A percentile compares a stretch with the other conserved stretches of the same genome.
These are phyloP conservation scores for Myotis daubentonii DNA, from an alignment of 2,797 vertebrate genomes.

Conservation along the genomic window DNA sequence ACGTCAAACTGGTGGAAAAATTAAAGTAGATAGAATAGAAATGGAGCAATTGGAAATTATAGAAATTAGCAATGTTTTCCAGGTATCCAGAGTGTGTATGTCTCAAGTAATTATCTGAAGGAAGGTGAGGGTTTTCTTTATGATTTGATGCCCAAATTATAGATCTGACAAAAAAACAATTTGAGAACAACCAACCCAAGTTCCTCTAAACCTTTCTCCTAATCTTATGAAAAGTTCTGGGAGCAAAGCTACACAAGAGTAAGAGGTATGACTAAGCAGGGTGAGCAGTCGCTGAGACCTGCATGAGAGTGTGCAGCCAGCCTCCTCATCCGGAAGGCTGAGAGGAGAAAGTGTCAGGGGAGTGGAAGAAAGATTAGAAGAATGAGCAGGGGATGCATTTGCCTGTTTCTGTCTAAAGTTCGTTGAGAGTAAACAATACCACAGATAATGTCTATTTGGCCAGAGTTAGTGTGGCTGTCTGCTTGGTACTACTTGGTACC, in stretches of 20 bases:
- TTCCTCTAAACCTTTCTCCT: not conserved
- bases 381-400: not conserved
- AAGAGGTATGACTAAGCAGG: not conserved
- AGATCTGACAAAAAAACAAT: not conserved
- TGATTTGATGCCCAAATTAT: not conserved
- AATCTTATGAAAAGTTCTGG: not conserved
- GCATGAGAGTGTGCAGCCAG: not conserved
- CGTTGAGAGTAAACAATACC: not conserved
- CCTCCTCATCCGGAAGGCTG: not conserved
- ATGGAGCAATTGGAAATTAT: not conserved
- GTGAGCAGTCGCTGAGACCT: too few relatives aligned
- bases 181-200: not conserved
- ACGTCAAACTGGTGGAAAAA: not conserved
- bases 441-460: not conserved
- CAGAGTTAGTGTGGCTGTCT: not conserved
- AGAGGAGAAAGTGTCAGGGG: not conserved
- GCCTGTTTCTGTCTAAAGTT: not conserved
- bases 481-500: not conserved
- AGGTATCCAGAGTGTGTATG: not conserved
- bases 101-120: not conserved
- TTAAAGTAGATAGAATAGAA: not conserved
- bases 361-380: not conserved
- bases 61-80: not conserved
- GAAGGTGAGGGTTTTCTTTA: not conserved
- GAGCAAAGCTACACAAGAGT: not conserved